Percentiles rank a stretch among this genome's conserved stretches.
Evolutionary conservation across 2,797 vertebrate species (phyloP).

Genomic region (Danio tinwini): DNA sequence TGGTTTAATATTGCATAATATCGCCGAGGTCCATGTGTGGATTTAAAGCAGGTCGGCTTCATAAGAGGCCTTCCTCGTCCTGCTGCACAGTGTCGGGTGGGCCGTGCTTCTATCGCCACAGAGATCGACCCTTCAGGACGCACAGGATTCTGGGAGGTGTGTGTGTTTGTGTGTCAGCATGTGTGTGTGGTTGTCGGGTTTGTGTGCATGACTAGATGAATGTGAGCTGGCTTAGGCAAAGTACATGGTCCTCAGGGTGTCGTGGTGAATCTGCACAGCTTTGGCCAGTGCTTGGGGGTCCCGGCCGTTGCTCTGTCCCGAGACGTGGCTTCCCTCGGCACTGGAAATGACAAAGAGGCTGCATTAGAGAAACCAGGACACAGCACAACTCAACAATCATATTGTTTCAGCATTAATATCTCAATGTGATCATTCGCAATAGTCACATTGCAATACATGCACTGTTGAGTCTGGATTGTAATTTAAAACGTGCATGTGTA

Average conservation of each 20-base stretch:
- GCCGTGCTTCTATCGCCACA: slow-evolving; percentile 59
- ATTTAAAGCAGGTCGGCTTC: slow-evolving; percentile 85
- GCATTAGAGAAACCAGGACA: no score
- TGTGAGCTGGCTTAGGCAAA: slow-evolving; percentile 79
- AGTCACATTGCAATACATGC: no score
- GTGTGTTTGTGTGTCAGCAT: slow-evolving; percentile 75
- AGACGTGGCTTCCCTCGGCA: slow-evolving; percentile 93
- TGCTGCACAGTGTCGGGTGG: slow-evolving; percentile 84
- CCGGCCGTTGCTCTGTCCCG: slow-evolving; percentile 90
- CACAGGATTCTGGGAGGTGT: slow-evolving; percentile 47
- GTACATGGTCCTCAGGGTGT: slow-evolving; percentile 96
- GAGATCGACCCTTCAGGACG: slow-evolving; percentile 78
- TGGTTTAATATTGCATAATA: slow-evolving; percentile 99
- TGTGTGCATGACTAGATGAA: slow-evolving; percentile 9
- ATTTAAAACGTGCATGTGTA: no score
- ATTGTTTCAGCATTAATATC: no score
- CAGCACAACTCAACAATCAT: no score
- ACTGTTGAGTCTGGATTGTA: no score
- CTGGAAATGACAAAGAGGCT: slow-evolving; percentile 64
- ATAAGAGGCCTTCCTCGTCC: slow-evolving; percentile 73
- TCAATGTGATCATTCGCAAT: no score
- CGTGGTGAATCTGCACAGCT: slow-evolving; percentile 94
- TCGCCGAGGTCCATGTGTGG: slow-evolving; percentile 88
- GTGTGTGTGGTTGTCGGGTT: slow-evolving; percentile 62
- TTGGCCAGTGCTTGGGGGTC: slow-evolving; percentile 91